phyloP scores from a whole-genome alignment of 2,797 vertebrate genomes.

The Gorsachius magnificus region DNA sequence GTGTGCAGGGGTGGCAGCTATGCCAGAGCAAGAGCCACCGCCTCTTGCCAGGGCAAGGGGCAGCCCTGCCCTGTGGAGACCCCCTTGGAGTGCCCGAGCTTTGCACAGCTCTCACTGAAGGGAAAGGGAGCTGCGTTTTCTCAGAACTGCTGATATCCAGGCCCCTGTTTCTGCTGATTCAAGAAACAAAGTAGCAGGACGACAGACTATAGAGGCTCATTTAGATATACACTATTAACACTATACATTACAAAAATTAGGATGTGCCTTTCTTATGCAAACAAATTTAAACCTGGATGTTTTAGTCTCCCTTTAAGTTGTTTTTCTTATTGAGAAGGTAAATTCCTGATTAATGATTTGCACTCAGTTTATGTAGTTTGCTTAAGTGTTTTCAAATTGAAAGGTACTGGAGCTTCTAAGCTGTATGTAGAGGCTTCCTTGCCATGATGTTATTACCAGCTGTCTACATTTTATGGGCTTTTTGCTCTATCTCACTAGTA shows the following conservation, averaged over 20 bases:
- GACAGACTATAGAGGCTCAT: not conserved
- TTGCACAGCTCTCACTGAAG: not conserved
- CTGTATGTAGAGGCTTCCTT: not conserved
- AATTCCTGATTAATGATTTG: not conserved
- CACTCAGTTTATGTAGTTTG: not conserved
- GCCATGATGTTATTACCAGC: constrained; percentile 7
- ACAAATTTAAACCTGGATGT: not conserved
- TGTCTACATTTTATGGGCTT: not conserved
- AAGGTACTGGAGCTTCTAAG: not conserved
- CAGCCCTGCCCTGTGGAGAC: not conserved
- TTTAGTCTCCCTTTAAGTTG: not conserved
- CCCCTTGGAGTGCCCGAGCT: not conserved
- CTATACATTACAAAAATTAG: not conserved
- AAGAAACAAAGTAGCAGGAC: not conserved
- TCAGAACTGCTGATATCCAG: not conserved
- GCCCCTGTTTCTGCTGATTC: not conserved
- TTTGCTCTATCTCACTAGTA: not conserved
- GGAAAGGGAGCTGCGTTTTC: not conserved
- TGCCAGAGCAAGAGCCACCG: not conserved
- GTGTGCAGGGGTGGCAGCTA: not conserved
- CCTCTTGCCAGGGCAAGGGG: not conserved
- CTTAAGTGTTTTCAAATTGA: constrained; percentile 27
- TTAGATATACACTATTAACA: not conserved
- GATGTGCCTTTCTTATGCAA: not conserved
- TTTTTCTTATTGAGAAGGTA: not conserved